Evolutionary conservation across 1,140 invertebrate species (phyloP), one percentile per base, ranked within the genome.

Genomic region (Drosophila yakuba): DNA sequence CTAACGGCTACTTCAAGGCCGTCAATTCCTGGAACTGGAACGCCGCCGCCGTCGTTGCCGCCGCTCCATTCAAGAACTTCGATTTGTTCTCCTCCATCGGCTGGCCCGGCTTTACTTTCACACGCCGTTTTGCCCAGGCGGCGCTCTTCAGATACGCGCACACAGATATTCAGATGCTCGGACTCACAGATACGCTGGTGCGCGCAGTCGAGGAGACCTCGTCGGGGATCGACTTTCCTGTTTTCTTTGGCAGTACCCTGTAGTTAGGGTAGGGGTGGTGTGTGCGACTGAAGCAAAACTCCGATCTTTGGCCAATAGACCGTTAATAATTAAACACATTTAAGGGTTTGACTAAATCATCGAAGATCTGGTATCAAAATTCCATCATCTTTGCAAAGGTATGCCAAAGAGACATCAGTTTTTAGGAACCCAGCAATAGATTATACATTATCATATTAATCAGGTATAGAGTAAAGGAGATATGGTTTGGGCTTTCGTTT

Each of bases 1-100:
- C 81, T 84, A 84, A 85, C 81, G 81, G 81, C 81, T 84, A 84
- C 81, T 84, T 85, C 81, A 80, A 85, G 81, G 81, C 81, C 81
- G 74, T 71, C 77, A 51, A 74, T 85, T 85, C 81, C 74, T 78
- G 77, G 81, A 85, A 85, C 77, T 72, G 64, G 64, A 71, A 71
- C 75, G 74, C 50, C 50, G 47, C 15, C 61, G 25, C 14, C 47
- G 28, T 25, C 50, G 17, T 39, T 15, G 74, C 58, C 47, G 67
- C 43, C 62, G 54, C 47, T 77, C 66, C 81, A 85, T 85, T 85
- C 67, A 85, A 77, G 73, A 85, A 80, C 81, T 84, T 80, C 79
- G 67, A 66, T 78, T 74, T 76, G 62, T 52, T 74, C 63, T 76
- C 54, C 56, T 75, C 25, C 41, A n/a, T 39, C 43, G 32, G 32